These are phyloP conservation scores for Masnerella sp. DNA, from an alignment of 2,888 invertebrate genomes.

Conservation along the genomic window DNA sequence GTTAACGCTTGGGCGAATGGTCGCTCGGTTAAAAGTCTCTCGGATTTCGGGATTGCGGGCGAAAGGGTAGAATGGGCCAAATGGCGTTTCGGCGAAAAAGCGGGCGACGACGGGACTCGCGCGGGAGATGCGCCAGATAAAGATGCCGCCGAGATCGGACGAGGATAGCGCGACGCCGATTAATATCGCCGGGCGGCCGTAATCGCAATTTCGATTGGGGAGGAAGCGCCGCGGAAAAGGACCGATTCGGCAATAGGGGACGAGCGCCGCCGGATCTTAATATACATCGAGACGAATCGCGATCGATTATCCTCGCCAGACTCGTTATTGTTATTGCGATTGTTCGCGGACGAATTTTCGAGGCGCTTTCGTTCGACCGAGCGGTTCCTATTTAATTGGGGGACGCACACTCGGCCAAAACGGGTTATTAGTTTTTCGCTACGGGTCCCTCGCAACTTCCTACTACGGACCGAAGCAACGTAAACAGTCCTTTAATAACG, in stretches of 20 bases:
- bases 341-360: constrained; percentile 45
- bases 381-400: constrained; percentile 38
- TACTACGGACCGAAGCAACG: no score
- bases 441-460: no score
- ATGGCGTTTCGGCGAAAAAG: constrained; percentile 41
- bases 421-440: constrained; percentile 51
- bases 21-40: constrained; percentile 52
- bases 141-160: constrained; percentile 48
- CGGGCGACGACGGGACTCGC: no score
- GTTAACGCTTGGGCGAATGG: constrained; percentile 52
- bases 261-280: constrained; percentile 5
- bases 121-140: constrained; percentile 39
- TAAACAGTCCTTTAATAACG: constrained; percentile 43
- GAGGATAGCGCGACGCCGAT: constrained; percentile 52
- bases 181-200: constrained; percentile 46
- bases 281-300: constrained; percentile 69
- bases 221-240: constrained; percentile 45
- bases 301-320: constrained; percentile 57
- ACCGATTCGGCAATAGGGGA: constrained; percentile 54
- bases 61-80: constrained; percentile 52
- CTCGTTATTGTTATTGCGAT: constrained; percentile 58
- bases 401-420: constrained; percentile 5
- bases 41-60: constrained; percentile 55
- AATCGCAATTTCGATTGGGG: constrained; percentile 53
- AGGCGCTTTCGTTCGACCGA: constrained; percentile 19